Conservation (phyloP, 2,113 vertebrate genomes). For the Esox niger region DNA sequence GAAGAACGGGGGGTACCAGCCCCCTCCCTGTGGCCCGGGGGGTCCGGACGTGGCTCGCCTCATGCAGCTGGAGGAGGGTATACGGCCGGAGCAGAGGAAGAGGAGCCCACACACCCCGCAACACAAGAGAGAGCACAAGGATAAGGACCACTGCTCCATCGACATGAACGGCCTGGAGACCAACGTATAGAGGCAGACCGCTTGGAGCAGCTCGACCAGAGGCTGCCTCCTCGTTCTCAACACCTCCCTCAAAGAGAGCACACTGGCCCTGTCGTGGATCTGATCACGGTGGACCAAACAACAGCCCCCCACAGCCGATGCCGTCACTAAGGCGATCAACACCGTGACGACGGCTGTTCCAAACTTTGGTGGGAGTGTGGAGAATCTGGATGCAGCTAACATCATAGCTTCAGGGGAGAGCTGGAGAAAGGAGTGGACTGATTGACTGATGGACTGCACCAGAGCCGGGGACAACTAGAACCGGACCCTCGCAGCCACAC, state of each 20-base stretch:
- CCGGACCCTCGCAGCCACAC: neutral
- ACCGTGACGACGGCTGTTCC: no score
- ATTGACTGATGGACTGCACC: neutral
- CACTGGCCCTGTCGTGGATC: no score
- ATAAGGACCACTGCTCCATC: slow-evolving; percentile 89
- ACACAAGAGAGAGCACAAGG: slow-evolving; percentile 67
- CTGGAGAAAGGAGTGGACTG: neutral
- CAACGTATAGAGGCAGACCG: slow-evolving; percentile 76
- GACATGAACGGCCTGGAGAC: slow-evolving; percentile 96
- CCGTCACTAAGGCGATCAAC: no score
- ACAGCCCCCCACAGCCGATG: no score
- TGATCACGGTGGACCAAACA: no score
- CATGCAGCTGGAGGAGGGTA: slow-evolving; percentile 81
- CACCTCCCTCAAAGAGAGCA: no score
- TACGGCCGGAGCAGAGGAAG: slow-evolving; percentile 72
- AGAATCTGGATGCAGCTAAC: no score
- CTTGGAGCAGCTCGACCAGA: neutral
- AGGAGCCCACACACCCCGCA: slow-evolving; percentile 64
- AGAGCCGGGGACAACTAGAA: neutral
- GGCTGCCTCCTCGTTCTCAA: neutral
- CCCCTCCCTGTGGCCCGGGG: slow-evolving; percentile 67
- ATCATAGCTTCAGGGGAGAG: neutral
- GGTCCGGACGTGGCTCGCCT: slow-evolving; percentile 77
- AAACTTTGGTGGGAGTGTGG: no score
- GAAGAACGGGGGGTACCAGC: slow-evolving; percentile 84